A percentile compares a stretch with the other conserved stretches of the same genome.
Evolutionary conservation across 2,888 invertebrate genomes (phyloP).

Genomic region (Autographa pulchrina): DNA sequence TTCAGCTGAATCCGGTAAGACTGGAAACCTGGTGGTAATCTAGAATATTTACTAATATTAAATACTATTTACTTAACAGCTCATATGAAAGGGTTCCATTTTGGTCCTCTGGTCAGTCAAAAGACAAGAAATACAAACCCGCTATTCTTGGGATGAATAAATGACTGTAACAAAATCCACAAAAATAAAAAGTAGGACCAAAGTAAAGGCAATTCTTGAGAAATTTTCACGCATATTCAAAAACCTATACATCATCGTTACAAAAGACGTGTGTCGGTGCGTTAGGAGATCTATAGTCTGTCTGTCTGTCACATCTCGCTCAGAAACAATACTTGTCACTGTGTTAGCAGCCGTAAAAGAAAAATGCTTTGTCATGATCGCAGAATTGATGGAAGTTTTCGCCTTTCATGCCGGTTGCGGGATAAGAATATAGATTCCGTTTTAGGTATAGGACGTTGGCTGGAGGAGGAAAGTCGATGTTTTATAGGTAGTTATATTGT

Average conservation of each 20-base stretch:
- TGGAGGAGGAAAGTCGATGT: background rate
- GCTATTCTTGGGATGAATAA: too few relatives aligned
- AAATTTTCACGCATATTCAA: constrained; percentile 33
- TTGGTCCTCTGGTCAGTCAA: too few relatives aligned
- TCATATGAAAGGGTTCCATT: too few relatives aligned
- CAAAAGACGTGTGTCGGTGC: constrained; percentile 32
- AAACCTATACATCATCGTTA: constrained; percentile 34
- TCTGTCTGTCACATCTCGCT: constrained; percentile 51
- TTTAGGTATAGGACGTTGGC: background rate
- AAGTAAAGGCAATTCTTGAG: background rate
- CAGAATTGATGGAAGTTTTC: constrained; percentile 11
- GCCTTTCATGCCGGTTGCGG: background rate
- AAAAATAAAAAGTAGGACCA: background rate
- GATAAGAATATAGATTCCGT: background rate
- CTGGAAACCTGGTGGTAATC: too few relatives aligned
- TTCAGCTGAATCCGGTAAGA: too few relatives aligned
- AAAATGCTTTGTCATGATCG: constrained; percentile 27
- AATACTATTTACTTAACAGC: too few relatives aligned
- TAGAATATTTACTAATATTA: too few relatives aligned
- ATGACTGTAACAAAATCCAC: too few relatives aligned
- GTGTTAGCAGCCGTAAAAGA: constrained; percentile 22
- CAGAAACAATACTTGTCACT: constrained; percentile 35
- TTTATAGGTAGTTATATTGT: too few relatives aligned
- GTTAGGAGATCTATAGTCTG: constrained; percentile 43
- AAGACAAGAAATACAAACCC: too few relatives aligned